Evolutionary conservation across 2,113 vertebrate genomes (phyloP).

Genomic region (Paedocypris sp.): DNA sequence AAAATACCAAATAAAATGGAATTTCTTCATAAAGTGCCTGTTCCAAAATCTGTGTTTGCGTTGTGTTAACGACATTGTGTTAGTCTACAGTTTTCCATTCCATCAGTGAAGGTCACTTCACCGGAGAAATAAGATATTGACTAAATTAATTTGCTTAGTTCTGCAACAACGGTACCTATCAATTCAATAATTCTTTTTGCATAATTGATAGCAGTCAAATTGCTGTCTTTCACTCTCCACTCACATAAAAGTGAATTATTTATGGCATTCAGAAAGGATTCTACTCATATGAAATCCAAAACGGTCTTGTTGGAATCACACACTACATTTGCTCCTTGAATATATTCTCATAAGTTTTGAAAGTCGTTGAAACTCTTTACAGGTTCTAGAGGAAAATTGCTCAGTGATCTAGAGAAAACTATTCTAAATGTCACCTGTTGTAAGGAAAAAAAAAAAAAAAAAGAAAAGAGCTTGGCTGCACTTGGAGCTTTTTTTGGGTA

Average conservation of each 20-base stretch:
- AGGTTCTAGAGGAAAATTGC: neutral
- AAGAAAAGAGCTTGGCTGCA: too few relatives aligned
- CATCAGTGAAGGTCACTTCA: neutral
- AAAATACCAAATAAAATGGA: too few relatives aligned
- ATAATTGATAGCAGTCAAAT: constrained; percentile 37
- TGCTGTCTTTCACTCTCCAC: neutral
- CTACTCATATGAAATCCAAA: constrained; percentile 13
- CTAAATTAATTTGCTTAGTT: neutral
- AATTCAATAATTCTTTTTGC: constrained; percentile 32
- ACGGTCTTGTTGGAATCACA: neutral
- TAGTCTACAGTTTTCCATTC: neutral
- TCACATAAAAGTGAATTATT: constrained; percentile 23
- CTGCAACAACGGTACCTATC: neutral
- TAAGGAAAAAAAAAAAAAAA: neutral
- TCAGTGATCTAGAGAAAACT: neutral
- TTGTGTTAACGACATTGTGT: too few relatives aligned
- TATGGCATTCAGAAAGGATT: constrained; percentile 17
- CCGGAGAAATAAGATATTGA: neutral
- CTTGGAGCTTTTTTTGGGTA: neutral
- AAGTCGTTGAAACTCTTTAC: neutral
- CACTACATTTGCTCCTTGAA: neutral
- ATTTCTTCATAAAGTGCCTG: too few relatives aligned
- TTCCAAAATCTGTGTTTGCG: neutral
- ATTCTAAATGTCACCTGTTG: neutral
- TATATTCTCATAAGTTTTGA: neutral